phyloP scores from a whole-genome alignment of 2,113 vertebrate genomes.

The Crypturellus undulatus region DNA sequence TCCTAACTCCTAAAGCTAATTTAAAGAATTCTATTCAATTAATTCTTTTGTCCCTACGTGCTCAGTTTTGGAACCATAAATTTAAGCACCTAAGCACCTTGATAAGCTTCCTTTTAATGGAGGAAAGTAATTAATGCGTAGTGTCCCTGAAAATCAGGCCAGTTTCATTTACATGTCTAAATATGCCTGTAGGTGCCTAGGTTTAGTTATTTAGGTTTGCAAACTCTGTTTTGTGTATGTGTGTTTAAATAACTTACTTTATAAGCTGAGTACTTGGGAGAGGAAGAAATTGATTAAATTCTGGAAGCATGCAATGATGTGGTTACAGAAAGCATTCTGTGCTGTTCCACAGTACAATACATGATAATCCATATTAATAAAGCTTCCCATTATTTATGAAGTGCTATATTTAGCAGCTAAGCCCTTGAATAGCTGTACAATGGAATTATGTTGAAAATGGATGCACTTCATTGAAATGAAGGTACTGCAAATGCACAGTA shows the following conservation, averaged over 20 bases:
- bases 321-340: conserved; percentile 60
- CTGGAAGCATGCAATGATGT: conserved; percentile 69
- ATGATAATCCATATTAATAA: conserved; percentile 72
- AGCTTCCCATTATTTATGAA: conserved; percentile 70
- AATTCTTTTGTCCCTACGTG: neutral
- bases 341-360: conserved; percentile 52
- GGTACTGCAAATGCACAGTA: conserved; percentile 59
- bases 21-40: neutral
- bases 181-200: neutral
- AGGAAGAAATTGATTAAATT: conserved; percentile 70
- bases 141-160: neutral
- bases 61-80: neutral
- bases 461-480: conserved; percentile 68
- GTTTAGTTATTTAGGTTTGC: neutral
- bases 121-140: neutral
- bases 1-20: neutral
- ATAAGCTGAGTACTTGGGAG: conserved; percentile 45
- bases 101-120: neutral
- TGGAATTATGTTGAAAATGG: conserved; percentile 68
- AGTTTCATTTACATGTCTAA: conserved; percentile 2
- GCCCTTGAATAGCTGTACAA: conserved; percentile 59
- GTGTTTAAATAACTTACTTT: conserved; percentile 45
- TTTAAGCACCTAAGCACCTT: neutral
- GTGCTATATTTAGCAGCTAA: conserved; percentile 69
- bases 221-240: conserved; percentile 7